Evolutionary conservation across 2,113 vertebrate species (phyloP), one percentile per base, ranked within the genome.

Genomic region (Cyanistes caeruleus): DNA sequence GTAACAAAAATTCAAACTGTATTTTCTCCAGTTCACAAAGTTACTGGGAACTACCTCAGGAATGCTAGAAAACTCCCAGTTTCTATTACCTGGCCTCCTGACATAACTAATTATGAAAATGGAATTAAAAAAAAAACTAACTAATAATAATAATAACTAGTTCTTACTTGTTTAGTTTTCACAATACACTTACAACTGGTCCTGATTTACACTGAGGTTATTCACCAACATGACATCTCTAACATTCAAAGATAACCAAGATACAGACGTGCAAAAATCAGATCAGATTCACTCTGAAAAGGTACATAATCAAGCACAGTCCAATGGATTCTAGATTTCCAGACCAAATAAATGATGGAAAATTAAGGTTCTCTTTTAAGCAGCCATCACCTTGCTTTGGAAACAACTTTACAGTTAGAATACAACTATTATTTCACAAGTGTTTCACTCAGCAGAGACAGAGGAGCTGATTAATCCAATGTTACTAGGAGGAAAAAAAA

Each of bases 31-130:
- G 67, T 27, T 94, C 49, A 76, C 39, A 75, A 74, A 78, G 76
- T 86, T 75, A 90, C 75, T 62, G 55, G 53, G 55, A 96, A 83
- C 28, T n/a, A 14, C 60, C 48, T 85, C 10, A 20, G 55, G 69
- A 69, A 46, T 67, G 63, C 80, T n/a, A 96, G 68, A 94, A 35
- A 93, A 59, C 60, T 93, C 84, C 43, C 93, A 44, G 87, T 91
- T 97, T 94, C 91, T 75, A 83, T 53, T 83, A 74, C 28, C 63
- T 92, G 67, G 46, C 37, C 85, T 97, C 88, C 73, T 93, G 59
- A 93, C 52, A 70, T 15, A 90, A 52, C 53, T 69, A 84, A 91
- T 95, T 64, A 83, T 27, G 46, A 72, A 95, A 96, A 91, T 93
- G 15, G 43, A 89, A 75, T 67, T 68, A 2, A 60, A 83, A 87